phyloP scores from a whole-genome alignment of 2,797 vertebrate genomes.

The Cuculus canorus region DNA sequence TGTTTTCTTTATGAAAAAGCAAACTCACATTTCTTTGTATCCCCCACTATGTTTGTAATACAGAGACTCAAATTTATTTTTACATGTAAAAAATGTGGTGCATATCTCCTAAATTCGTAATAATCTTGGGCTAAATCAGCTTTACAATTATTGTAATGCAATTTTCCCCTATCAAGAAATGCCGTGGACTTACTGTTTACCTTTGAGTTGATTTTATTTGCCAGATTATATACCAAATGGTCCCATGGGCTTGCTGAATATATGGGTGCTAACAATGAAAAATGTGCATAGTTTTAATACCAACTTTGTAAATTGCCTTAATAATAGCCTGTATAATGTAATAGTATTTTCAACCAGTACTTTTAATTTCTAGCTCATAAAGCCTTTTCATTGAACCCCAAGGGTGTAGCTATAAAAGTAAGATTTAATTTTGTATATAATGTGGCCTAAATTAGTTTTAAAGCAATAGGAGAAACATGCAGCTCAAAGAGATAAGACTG shows the following conservation, averaged over 20 bases:
- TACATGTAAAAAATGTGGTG: background rate
- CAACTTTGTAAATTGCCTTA: slow-evolving; percentile 87
- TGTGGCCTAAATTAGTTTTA: slow-evolving; percentile 85
- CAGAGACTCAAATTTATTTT: slow-evolving; percentile 27
- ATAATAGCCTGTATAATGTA: slow-evolving; percentile 83
- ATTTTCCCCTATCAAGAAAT: slow-evolving; percentile 72
- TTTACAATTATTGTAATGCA: slow-evolving; percentile 56
- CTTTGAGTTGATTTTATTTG: slow-evolving; percentile 79
- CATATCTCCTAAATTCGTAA: slow-evolving; percentile 52
- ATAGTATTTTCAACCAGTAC: slow-evolving; percentile 85
- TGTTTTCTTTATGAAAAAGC: background rate
- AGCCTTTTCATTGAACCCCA: slow-evolving; percentile 85
- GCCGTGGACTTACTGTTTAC: slow-evolving; percentile 73
- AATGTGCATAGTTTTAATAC: slow-evolving; percentile 82
- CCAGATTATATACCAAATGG: slow-evolving; percentile 75
- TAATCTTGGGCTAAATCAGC: slow-evolving; percentile 66
- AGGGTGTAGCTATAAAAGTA: slow-evolving; percentile 86
- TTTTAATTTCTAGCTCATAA: slow-evolving; percentile 89
- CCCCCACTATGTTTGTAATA: background rate
- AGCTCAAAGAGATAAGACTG: slow-evolving; percentile 78
- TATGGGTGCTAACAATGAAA: slow-evolving; percentile 81
- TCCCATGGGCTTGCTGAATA: slow-evolving; percentile 77
- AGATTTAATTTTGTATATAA: slow-evolving; percentile 88
- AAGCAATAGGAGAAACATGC: slow-evolving; percentile 80
- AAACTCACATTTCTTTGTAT: background rate